Evolutionary conservation across 2,113 vertebrate genomes (phyloP), one percentile per base, ranked within the genome.

Genomic region (Cepphus grylle): DNA sequence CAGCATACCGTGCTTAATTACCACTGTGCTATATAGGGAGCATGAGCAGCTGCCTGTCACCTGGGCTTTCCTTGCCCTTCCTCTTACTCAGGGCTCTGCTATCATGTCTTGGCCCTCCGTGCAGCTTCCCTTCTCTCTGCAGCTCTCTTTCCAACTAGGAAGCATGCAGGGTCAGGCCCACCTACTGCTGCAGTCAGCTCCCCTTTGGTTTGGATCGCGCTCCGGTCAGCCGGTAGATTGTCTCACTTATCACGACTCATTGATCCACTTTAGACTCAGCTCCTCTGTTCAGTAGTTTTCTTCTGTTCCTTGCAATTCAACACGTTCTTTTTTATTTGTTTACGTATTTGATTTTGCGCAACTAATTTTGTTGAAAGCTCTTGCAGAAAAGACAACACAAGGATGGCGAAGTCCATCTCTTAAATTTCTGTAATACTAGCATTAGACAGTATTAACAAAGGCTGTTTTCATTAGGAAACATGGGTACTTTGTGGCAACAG

Each of bases 1-100:
- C 40, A 62, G 17, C 6, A 15, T 4, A 0, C 1, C 8, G 42
- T 87, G 15, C 22, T 74, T 58, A 55, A 76, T 71, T 14, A 14
- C 21, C 0, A 0, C 23, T 59, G 22, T 61, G 15, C 19, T 49
- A 6, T 49, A 10, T 4, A 10, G 58, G 22, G 53, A 58, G 8
- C 26, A 36, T 1, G 12, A 69, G 45, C 56, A 63, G 22, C 53
- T 72, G 42, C 58, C 26, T 36, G 45, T 19, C 18, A 10, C 53
- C 11, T 27, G 66, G 25, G 22, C 32, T 74, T 27, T 63, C 20
- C 26, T 67, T 84, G 32, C 32, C 53, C 4, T 55, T 36, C 38
- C 29, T 88, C 11, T 34, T 40, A 12, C 23, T 30, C 25, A 13
- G 52, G 67, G 47, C 67, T 69, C 25, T 59, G 52, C 70, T 43